phyloP scores from a whole-genome alignment of 2,797 vertebrate species.

The Champsocephalus gunnari region DNA sequence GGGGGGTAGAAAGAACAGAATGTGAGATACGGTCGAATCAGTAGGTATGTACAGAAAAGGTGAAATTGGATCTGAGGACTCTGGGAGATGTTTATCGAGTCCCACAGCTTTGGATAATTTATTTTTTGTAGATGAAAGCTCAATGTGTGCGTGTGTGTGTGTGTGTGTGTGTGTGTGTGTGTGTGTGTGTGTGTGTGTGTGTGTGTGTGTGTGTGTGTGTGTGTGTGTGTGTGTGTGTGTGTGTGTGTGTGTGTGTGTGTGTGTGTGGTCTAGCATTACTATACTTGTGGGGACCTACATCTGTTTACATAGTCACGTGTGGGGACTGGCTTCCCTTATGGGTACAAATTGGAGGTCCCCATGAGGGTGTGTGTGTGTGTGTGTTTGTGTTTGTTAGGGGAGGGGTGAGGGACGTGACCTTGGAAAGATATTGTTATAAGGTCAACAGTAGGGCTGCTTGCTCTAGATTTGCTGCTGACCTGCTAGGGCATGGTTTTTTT shows the following conservation, averaged over 20 bases:
- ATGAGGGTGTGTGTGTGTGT: not conserved
- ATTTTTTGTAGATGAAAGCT: conserved; percentile 45
- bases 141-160: conserved; percentile 27
- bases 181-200: conserved; percentile 14
- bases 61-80: conserved; percentile 20
- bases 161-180: conserved; percentile 14
- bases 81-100: conserved; percentile 36
- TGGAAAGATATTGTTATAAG: conserved; percentile 55
- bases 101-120: conserved; percentile 42
- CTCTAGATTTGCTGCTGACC: conserved; percentile 31
- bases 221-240: not conserved
- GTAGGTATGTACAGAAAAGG: conserved; percentile 21
- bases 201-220: not conserved
- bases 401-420: conserved; percentile 55
- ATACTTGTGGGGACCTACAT: too few species aligned
- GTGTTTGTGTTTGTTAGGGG: not conserved
- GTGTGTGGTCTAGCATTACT: not conserved
- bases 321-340: too few species aligned
- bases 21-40: not conserved
- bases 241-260: not conserved
- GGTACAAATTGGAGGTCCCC: too few species aligned
- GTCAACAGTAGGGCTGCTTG: conserved; percentile 55
- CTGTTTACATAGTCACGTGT: too few species aligned
- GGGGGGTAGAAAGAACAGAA: conserved; percentile 9
- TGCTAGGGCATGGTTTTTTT: conserved; percentile 5